A percentile compares a stretch with the other conserved stretches of the same genome.
These are phyloP conservation scores for Pangasianodon gigas DNA, from an alignment of 2,113 vertebrate genomes.

Conservation along the genomic window DNA sequence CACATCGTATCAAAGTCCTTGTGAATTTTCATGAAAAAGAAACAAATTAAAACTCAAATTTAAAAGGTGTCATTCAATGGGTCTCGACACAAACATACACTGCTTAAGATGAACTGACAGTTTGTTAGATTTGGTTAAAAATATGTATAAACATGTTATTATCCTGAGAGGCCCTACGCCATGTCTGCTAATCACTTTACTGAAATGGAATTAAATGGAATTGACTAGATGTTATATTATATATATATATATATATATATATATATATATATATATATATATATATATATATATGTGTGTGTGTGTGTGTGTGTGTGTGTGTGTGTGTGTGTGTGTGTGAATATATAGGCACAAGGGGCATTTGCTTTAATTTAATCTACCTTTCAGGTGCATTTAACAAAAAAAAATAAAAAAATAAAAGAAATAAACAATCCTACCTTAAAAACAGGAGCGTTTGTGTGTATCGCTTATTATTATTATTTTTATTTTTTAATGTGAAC, in stretches of 20 bases:
- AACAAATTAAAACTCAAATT: slow-evolving; percentile 83
- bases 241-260: slow-evolving; percentile 57
- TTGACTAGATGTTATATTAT: slow-evolving; percentile 67
- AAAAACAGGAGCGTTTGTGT: slow-evolving; percentile 66
- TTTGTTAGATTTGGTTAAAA: slow-evolving; percentile 65
- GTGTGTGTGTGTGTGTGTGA: too few species aligned
- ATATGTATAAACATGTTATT: slow-evolving; percentile 45
- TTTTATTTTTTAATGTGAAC: slow-evolving; percentile 49
- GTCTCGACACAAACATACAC: slow-evolving; percentile 76
- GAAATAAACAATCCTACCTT: slow-evolving; percentile 85
- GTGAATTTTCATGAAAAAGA: slow-evolving; percentile 80
- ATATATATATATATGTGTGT: too few species aligned
- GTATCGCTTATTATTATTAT: slow-evolving; percentile 40
- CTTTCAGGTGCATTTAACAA: slow-evolving; percentile 72
- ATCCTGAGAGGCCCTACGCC: slow-evolving; percentile 76
- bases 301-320: too few species aligned
- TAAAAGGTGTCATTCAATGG: slow-evolving; percentile 63
- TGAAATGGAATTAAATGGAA: slow-evolving; percentile 57
- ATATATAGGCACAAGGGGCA: slow-evolving; percentile 68
- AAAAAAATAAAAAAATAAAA: slow-evolving; percentile 65
- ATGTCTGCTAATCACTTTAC: slow-evolving; percentile 67
- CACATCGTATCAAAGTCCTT: slow-evolving; percentile 79
- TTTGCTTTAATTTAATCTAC: slow-evolving; percentile 62
- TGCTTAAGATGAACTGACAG: slow-evolving; percentile 66
- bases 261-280: too few species aligned